Evolutionary conservation across 2,888 invertebrate genomes (phyloP).

Genomic region (Cantharis nigra): DNA sequence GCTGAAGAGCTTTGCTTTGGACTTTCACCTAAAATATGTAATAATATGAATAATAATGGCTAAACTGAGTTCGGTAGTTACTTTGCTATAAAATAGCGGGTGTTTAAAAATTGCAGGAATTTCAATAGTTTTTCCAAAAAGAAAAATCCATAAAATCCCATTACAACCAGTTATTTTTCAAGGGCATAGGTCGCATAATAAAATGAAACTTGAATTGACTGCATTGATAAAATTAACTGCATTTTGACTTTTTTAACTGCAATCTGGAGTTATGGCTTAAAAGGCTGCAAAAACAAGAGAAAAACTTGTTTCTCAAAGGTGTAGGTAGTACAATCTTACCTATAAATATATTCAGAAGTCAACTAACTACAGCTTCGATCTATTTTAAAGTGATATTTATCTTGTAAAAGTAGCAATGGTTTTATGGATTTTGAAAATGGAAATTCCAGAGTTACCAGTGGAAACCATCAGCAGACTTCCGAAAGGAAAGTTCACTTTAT

Average conservation of each 20-base stretch:
- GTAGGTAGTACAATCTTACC: neutral
- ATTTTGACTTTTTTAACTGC: neutral
- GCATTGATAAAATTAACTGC: neutral
- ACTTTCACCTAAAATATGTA: neutral
- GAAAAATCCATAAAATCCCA: neutral
- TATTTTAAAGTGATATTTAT: neutral
- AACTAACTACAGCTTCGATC: neutral
- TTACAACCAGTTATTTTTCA: no score
- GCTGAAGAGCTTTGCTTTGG: no score
- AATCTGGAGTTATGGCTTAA: neutral
- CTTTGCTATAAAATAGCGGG: no score
- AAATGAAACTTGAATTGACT: neutral
- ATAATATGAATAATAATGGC: neutral
- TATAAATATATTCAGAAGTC: neutral
- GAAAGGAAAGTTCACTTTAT: neutral
- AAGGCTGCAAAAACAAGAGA: neutral
- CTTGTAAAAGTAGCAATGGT: neutral
- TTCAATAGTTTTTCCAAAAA: no score
- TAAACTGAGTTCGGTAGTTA: no score
- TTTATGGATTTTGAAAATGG: neutral
- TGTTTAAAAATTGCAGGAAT: neutral
- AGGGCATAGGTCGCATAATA: neutral
- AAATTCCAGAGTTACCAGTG: neutral
- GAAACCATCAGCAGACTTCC: neutral
- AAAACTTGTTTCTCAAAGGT: neutral